A percentile compares a stretch with the other conserved stretches of the same genome.
Evolutionary conservation across 2,113 vertebrate genomes (phyloP).

Genomic region (Lutjanus erythropterus): DNA sequence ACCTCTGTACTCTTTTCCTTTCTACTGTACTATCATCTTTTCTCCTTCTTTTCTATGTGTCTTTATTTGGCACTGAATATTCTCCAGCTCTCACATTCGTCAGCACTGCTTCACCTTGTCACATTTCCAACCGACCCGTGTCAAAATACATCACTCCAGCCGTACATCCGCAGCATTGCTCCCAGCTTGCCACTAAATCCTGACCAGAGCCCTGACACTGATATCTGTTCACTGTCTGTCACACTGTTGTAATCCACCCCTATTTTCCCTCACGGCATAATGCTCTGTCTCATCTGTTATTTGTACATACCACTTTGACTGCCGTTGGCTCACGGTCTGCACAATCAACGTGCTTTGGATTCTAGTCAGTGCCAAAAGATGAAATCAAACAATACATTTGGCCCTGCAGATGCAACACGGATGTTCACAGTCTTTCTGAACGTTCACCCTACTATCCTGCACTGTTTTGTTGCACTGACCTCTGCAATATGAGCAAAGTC

Average conservation of each 20-base stretch:
- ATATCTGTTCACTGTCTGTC: slow-evolving; percentile 62
- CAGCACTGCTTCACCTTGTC: slow-evolving; percentile 22
- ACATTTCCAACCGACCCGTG: slow-evolving; percentile 10
- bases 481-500: background rate
- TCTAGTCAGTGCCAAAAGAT: slow-evolving; percentile 18
- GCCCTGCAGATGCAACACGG: background rate
- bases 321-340: background rate
- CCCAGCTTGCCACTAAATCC: slow-evolving; percentile 39
- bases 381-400: slow-evolving; percentile 24
- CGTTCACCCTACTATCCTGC: background rate
- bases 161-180: slow-evolving; percentile 38
- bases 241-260: slow-evolving; percentile 50
- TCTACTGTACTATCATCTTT: background rate
- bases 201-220: slow-evolving; percentile 42
- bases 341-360: slow-evolving; percentile 23
- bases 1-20: background rate
- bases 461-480: background rate
- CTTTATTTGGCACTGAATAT: background rate
- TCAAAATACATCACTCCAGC: slow-evolving; percentile 8
- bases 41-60: background rate
- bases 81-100: background rate
- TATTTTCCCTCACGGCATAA: slow-evolving; percentile 17
- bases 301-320: slow-evolving; percentile 20
- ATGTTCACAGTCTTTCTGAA: background rate
- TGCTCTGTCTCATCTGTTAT: slow-evolving; percentile 35